These are phyloP conservation scores for Agonopterix heracliana DNA, from an alignment of 2,888 invertebrate genomes.

Conservation along the genomic window DNA sequence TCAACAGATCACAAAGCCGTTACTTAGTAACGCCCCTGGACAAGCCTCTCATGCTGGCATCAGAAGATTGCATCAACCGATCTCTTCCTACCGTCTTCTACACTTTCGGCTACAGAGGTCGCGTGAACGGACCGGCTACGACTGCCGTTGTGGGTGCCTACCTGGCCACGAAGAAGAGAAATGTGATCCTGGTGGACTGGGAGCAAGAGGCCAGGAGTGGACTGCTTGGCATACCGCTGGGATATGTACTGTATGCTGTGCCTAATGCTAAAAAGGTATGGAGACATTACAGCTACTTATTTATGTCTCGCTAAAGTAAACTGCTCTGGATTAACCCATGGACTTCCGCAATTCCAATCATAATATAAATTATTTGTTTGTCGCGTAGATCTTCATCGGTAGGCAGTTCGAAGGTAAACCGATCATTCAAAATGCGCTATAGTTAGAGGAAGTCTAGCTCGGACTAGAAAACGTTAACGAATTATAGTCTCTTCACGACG, in stretches of 20 bases:
- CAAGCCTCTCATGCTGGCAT: slow-evolving; percentile 26
- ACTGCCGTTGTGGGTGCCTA: slow-evolving; percentile 52
- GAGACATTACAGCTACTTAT: too few relatives aligned
- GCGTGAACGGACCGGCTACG: slow-evolving; percentile 49
- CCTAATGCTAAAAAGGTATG: slow-evolving; percentile 58
- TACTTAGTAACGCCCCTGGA: slow-evolving; percentile 37
- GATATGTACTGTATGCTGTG: slow-evolving; percentile 53
- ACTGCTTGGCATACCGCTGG: slow-evolving; percentile 43
- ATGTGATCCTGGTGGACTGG: slow-evolving; percentile 63
- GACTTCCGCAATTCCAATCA: too few relatives aligned
- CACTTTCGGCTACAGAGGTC: slow-evolving; percentile 62
- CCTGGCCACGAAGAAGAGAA: slow-evolving; percentile 48
- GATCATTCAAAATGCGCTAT: too few relatives aligned
- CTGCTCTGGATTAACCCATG: background rate
- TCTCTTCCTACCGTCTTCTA: slow-evolving; percentile 51
- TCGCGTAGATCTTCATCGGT: too few relatives aligned
- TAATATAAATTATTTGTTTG: background rate
- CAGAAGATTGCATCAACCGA: slow-evolving; percentile 44
- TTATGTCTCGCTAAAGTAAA: background rate
- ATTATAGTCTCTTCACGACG: too few relatives aligned
- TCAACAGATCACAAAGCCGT: slow-evolving; percentile 39
- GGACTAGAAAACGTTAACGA: too few relatives aligned
- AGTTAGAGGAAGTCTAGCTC: too few relatives aligned
- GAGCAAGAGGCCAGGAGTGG: slow-evolving; percentile 58
- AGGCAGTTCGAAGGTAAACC: too few relatives aligned